These are phyloP conservation scores for Condylostylus longicornis DNA, from an alignment of 1,140 invertebrate species.

Conservation along the genomic window DNA sequence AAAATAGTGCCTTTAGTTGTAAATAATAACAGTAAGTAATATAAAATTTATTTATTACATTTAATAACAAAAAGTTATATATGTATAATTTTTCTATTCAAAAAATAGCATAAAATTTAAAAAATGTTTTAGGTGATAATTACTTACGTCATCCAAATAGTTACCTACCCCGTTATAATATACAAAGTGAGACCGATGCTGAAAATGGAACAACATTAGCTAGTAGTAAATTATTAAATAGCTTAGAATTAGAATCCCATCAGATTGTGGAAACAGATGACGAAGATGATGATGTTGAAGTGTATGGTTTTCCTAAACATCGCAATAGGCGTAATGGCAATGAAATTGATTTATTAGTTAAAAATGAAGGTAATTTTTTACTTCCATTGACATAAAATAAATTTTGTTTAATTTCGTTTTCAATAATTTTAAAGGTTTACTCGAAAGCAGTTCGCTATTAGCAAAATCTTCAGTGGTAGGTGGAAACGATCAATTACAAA, in stretches of 20 bases:
- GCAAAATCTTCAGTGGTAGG: conserved; percentile 28
- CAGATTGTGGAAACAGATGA: conserved; percentile 30
- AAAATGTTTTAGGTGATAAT: conserved; percentile 39
- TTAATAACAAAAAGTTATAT: no score
- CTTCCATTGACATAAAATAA: neutral
- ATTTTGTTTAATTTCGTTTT: neutral
- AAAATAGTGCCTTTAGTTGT: conserved; percentile 37
- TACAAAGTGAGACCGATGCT: conserved; percentile 49
- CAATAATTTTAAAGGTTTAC: no score
- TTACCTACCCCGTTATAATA: conserved; percentile 63
- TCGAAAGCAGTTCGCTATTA: conserved; percentile 60
- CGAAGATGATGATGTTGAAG: conserved; percentile 29
- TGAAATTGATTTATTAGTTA: conserved; percentile 9
- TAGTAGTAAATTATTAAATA: conserved; percentile 37
- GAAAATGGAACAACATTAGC: conserved; percentile 38
- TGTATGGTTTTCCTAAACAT: conserved; percentile 7
- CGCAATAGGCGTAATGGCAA: conserved; percentile 7
- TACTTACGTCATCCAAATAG: conserved; percentile 70
- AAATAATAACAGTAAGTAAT: conserved; percentile 28
- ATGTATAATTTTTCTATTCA: neutral
- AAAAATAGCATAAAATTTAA: neutral
- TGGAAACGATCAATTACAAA: conserved; percentile 2
- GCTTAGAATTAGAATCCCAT: conserved; percentile 12
- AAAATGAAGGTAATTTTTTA: conserved; percentile 5
- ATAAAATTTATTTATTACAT: no score